A percentile compares a stretch with the other conserved stretches of the same genome.
Evolutionary conservation across 1,140 invertebrate genomes (phyloP).

Genomic region (Orchestia grillus): DNA sequence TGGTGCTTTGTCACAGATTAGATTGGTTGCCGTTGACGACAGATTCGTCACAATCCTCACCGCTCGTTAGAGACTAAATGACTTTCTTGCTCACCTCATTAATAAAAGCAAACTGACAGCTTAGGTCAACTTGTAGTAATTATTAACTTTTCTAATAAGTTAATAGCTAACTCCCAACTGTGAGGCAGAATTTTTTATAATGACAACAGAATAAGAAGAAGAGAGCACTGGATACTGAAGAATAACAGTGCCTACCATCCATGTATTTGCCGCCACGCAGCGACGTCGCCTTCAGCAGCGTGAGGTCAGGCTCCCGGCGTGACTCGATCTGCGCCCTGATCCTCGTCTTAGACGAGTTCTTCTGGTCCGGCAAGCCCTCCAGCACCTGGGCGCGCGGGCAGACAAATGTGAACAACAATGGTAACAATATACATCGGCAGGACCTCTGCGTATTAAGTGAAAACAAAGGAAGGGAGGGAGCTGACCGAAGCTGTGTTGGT

Average conservation of each 20-base stretch:
- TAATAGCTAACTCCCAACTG: not conserved
- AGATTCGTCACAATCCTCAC: not conserved
- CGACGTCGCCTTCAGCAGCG: not conserved
- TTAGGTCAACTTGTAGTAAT: not conserved
- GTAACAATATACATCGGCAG: not conserved
- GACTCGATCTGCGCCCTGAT: slow-evolving; percentile 14
- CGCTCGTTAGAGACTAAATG: not conserved
- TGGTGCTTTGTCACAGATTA: too few species aligned
- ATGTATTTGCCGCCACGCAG: not conserved
- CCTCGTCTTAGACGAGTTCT: not conserved
- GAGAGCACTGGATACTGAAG: not conserved
- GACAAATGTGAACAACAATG: not conserved
- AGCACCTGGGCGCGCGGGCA: not conserved
- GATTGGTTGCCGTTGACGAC: not conserved
- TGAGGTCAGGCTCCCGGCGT: not conserved
- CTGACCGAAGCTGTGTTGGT: not conserved
- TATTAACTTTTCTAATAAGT: not conserved
- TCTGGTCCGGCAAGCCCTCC: not conserved
- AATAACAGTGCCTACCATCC: not conserved
- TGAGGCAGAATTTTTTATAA: not conserved
- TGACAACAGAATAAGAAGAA: not conserved
- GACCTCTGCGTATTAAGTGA: not conserved
- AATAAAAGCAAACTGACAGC: not conserved
- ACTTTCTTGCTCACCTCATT: not conserved
- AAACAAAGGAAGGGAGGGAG: not conserved